Evolutionary conservation across 37 sponge, comb jelly and placozoan genomes (phyloP), one percentile per base, ranked within the genome.

Genomic region (Amphimedon queenslandica): DNA sequence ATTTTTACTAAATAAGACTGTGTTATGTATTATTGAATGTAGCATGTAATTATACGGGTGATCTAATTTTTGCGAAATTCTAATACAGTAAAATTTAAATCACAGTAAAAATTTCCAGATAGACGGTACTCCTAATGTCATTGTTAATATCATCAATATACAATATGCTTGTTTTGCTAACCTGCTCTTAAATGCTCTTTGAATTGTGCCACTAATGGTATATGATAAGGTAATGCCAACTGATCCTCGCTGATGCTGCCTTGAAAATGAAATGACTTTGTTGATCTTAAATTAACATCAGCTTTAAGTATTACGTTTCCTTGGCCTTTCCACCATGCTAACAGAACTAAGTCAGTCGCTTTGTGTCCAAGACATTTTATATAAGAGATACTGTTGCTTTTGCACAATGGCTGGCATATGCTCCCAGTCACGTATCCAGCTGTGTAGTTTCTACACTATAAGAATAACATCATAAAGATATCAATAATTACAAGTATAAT

Each of bases 311-410:
- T 66, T 1, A 88, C 57, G 21, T 61, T 71, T n/a, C n/a, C n/a
- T 3, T 36, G 60, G 0, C 66, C 83, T 1, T 66, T 57, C 79
- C 83, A 88, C 37, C 55, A 36, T 5, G 78, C 80, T 36, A 55
- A 21, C 39, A 88, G 29, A 8, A 88, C 89, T 39, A 78, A 79
- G 8, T 68, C 71, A 36, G 78, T 82, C 11, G 79, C 84, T 29
- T 79, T 82, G 74, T 88, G 89, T 2, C 89, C 83, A 0, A 88
- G 38, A 27, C 89, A 88, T 33, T 53, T 61, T 41, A n/a, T 33
- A 42, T 77, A 79, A 3, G 37, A 25, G 0, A 88, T 53, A 28
- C 73, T 71, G 21, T 75, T 70, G 18, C 37, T 68, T 0, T 38
- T 56, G 55, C 89, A 88, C 37, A 88, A 63, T 16, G 74, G 68